These are phyloP conservation scores for Chionodraco myersi DNA, from an alignment of 2,113 vertebrate species.

Conservation along the genomic window DNA sequence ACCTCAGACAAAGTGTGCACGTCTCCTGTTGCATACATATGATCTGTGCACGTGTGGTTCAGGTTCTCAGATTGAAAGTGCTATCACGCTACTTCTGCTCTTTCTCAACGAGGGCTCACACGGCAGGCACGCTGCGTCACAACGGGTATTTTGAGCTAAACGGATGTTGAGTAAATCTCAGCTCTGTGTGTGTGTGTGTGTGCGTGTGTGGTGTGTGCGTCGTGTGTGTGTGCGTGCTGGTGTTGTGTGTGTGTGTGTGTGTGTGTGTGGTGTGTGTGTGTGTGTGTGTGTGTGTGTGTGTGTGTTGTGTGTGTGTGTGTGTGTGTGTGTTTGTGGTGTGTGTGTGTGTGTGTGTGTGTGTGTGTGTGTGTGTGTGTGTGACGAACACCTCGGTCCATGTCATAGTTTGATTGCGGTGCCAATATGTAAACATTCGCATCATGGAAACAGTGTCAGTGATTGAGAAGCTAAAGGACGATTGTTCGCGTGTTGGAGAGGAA, in stretches of 20 bases:
- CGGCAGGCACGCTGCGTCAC: constrained; percentile 52
- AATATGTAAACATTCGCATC: background rate
- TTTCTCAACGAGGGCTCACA: constrained; percentile 41
- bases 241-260: constrained; percentile 83
- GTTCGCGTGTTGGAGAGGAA: no score
- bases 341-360: no score
- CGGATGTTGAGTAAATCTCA: constrained; percentile 77
- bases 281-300: constrained; percentile 33
- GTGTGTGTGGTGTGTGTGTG: constrained; percentile 15
- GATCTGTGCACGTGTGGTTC: no score
- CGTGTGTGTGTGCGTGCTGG: constrained; percentile 68
- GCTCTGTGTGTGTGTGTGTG: constrained; percentile 8
- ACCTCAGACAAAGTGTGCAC: no score
- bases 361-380: constrained; percentile 28
- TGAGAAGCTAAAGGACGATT: background rate
- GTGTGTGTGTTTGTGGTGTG: no score
- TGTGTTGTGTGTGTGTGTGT: background rate
- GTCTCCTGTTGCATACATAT: no score
- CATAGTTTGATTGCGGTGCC: background rate
- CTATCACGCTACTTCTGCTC: constrained; percentile 55
- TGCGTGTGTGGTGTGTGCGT: background rate
- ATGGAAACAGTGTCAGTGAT: background rate
- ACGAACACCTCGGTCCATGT: constrained; percentile 6
- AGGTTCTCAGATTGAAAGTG: constrained; percentile 44
- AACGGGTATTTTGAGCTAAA: constrained; percentile 51